Percentiles rank a stretch among this genome's conserved stretches.
phyloP scores from a whole-genome alignment of 1,140 invertebrate genomes.

The Scaptomyza pallida region DNA sequence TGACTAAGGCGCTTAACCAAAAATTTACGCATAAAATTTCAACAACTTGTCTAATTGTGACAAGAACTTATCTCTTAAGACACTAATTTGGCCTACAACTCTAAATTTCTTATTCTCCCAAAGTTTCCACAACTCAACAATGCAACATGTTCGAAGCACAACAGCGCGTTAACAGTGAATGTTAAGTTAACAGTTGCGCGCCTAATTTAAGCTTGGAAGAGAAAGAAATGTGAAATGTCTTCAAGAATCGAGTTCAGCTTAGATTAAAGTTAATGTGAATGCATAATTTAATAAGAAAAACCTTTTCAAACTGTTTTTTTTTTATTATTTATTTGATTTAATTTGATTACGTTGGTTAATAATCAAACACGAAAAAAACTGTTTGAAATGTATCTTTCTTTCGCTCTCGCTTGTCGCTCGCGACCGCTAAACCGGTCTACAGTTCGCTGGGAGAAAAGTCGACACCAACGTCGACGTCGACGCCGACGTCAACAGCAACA shows the following conservation, averaged over 20 bases:
- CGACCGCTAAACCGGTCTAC: constrained; percentile 45
- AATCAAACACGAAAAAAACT: constrained; percentile 3
- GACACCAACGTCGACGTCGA: constrained; percentile 6
- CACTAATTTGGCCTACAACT: constrained; percentile 5
- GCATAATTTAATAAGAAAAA: constrained; percentile 5
- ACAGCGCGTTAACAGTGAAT: constrained; percentile 25
- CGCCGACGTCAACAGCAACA: not conserved
- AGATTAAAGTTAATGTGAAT: constrained; percentile 5
- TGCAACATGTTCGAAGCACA: constrained; percentile 35
- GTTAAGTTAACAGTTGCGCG: constrained; percentile 7
- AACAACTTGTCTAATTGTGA: constrained; percentile 1
- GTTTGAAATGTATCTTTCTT: constrained; percentile 28
- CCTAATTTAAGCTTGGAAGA: not conserved
- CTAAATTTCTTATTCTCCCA: not conserved
- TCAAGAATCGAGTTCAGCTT: not conserved
- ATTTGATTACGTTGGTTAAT: not conserved
- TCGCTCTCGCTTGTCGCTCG: not conserved
- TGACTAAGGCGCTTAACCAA: constrained; percentile 33
- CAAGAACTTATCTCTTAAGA: constrained; percentile 6
- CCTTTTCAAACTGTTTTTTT: not conserved
- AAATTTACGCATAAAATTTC: constrained; percentile 12
- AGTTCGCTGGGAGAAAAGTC: constrained; percentile 16
- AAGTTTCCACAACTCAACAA: constrained; percentile 10
- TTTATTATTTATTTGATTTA: not conserved
- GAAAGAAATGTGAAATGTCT: not conserved